phyloP scores from a whole-genome alignment of 2,797 vertebrate genomes.

The Bradypus variegatus region DNA sequence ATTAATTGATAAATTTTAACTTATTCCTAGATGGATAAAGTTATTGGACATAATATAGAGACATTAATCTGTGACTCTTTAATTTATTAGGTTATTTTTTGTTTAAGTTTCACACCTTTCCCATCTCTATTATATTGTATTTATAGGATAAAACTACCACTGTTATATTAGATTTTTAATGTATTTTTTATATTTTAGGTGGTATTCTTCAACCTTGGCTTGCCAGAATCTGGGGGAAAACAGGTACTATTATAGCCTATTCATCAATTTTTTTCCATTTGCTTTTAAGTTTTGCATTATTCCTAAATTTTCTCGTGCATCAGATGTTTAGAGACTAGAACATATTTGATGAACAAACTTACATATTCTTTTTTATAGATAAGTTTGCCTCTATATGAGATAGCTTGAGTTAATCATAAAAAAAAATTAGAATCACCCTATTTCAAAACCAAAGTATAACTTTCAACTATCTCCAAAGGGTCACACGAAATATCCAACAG shows the following conservation, averaged over 20 bases:
- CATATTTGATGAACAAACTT: neutral
- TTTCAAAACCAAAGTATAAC: constrained; percentile 4
- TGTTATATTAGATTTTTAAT: constrained; percentile 5
- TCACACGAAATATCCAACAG: neutral
- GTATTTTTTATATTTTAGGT: neutral
- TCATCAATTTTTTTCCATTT: neutral
- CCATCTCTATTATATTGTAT: neutral
- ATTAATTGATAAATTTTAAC: neutral
- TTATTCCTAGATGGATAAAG: neutral
- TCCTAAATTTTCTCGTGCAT: neutral
- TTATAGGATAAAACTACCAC: neutral
- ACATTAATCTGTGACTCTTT: neutral
- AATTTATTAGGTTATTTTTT: constrained; percentile 12
- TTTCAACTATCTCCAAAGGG: neutral
- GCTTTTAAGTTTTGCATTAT: neutral
- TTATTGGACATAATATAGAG: neutral
- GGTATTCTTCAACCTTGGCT: neutral
- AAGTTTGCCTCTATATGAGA: neutral
- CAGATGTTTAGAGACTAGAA: neutral
- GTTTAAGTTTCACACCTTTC: neutral
- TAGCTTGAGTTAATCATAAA: neutral
- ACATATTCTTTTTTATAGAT: neutral
- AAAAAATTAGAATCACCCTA: neutral
- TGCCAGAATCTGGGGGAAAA: neutral
- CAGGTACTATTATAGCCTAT: neutral